Conservation (phyloP, 2,113 vertebrate species). For the Myanophis thanlyinensis region DNA sequence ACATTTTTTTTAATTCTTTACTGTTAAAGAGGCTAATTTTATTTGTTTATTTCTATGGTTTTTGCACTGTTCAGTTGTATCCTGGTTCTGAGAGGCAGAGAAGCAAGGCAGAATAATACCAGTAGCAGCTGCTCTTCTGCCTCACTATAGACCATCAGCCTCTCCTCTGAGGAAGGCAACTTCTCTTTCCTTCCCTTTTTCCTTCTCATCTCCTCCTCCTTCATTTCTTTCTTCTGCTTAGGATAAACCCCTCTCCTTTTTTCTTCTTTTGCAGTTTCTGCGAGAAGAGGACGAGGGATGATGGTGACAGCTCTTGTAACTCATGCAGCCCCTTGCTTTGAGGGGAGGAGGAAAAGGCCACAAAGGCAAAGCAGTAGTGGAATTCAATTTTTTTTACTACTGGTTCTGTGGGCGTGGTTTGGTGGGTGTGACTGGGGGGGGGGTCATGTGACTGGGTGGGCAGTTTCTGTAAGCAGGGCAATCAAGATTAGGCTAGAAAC, state of each 20-base stretch:
- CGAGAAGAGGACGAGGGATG: neutral
- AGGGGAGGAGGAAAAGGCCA: neutral
- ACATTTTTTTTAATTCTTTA: neutral
- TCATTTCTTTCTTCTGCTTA: neutral
- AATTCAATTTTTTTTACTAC: too few species aligned
- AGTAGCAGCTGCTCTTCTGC: neutral
- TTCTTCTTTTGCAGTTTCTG: neutral
- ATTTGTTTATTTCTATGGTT: neutral
- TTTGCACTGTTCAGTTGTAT: neutral
- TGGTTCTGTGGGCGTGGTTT: too few species aligned
- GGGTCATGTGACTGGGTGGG: too few species aligned
- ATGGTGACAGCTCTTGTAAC: neutral
- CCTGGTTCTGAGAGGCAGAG: neutral
- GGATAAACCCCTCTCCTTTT: neutral
- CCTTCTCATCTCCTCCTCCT: neutral
- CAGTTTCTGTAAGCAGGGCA: too few species aligned
- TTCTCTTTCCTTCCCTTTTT: neutral
- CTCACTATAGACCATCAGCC: neutral
- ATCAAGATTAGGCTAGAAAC: too few species aligned
- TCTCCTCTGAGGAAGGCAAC: neutral
- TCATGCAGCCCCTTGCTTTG: neutral
- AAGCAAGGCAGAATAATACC: too few species aligned
- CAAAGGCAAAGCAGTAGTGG: neutral
- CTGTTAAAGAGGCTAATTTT: neutral
- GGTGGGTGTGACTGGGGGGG: too few species aligned